Conservation (phyloP, 2,888 invertebrate genomes). For the Drosophila formosana region DNA sequence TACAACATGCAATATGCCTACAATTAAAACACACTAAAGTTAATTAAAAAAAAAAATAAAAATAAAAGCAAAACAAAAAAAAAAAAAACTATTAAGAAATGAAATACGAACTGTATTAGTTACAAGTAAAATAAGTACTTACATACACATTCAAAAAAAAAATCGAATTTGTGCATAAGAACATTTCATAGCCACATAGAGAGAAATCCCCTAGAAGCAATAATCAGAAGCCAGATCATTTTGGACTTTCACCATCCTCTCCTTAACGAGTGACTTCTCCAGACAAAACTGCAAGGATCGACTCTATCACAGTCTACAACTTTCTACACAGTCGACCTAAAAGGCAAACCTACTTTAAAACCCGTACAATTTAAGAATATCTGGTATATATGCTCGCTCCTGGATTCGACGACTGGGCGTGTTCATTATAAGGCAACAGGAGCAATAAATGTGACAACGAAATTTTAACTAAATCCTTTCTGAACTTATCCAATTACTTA, state of each 20-base stretch:
- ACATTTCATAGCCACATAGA: slow-evolving; percentile 50
- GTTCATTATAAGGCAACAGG: slow-evolving; percentile 30
- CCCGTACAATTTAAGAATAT: slow-evolving; percentile 3
- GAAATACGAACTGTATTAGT: slow-evolving; percentile 54
- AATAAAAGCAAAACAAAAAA: not conserved
- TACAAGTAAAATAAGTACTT: slow-evolving; percentile 41
- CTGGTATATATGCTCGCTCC: slow-evolving; percentile 20
- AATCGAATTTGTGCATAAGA: slow-evolving; percentile 18
- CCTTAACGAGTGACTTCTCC: slow-evolving; percentile 24
- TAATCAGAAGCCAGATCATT: slow-evolving; percentile 48
- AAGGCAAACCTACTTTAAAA: not conserved
- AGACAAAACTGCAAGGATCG: slow-evolving; percentile 10
- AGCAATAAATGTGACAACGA: slow-evolving; percentile 40
- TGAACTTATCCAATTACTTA: slow-evolving; percentile 11
- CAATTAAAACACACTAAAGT: slow-evolving; percentile 18
- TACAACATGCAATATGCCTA: slow-evolving; percentile 22
- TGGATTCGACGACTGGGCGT: slow-evolving; percentile 28
- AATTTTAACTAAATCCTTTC: slow-evolving; percentile 7
- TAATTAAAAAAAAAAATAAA: slow-evolving; percentile 6
- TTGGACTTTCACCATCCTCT: slow-evolving; percentile 32
- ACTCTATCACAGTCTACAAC: slow-evolving; percentile 9
- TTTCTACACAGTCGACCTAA: slow-evolving; percentile 27
- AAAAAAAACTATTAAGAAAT: not conserved
- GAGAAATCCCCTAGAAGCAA: slow-evolving; percentile 46
- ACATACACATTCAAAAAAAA: slow-evolving; percentile 1